These are phyloP conservation scores for Lycia hirtaria DNA, from an alignment of 2,888 invertebrate species.

Conservation along the genomic window DNA sequence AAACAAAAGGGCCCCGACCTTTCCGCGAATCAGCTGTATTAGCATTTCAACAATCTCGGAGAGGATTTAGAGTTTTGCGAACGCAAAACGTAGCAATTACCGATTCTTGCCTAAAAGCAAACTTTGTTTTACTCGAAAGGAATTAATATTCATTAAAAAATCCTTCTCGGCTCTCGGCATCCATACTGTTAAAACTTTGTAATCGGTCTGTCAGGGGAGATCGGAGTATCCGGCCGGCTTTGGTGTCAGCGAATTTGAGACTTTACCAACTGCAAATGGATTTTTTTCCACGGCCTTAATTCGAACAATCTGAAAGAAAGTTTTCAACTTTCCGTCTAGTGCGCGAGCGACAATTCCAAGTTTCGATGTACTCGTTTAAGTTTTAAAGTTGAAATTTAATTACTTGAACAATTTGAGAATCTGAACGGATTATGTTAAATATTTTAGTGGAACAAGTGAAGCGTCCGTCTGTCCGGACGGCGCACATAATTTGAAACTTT, in stretches of 20 bases:
- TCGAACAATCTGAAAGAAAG: slow-evolving; percentile 58
- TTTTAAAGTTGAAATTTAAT: slow-evolving; percentile 52
- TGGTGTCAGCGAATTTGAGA: slow-evolving; percentile 74
- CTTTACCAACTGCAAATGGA: slow-evolving; percentile 70
- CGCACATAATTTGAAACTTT: slow-evolving; percentile 63
- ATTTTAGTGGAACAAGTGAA: slow-evolving; percentile 57
- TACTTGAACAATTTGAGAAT: slow-evolving; percentile 55
- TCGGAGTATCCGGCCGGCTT: slow-evolving; percentile 40
- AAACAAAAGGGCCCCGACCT: slow-evolving; percentile 34
- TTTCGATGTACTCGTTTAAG: slow-evolving; percentile 30
- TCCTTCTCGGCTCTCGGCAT: slow-evolving; percentile 74
- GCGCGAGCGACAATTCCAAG: slow-evolving; percentile 51
- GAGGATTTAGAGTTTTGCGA: slow-evolving; percentile 64
- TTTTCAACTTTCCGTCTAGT: slow-evolving; percentile 47
- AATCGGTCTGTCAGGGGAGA: slow-evolving; percentile 70
- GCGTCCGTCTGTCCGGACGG: slow-evolving; percentile 38
- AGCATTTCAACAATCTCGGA: slow-evolving; percentile 60
- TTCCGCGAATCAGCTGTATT: slow-evolving; percentile 44
- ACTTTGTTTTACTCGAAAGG: slow-evolving; percentile 80
- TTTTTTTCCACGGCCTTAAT: slow-evolving; percentile 68
- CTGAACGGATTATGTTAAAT: slow-evolving; percentile 53
- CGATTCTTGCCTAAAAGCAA: slow-evolving; percentile 72
- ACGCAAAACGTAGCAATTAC: slow-evolving; percentile 78
- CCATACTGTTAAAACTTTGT: slow-evolving; percentile 80
- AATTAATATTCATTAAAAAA: slow-evolving; percentile 85